Conservation (phyloP, 2,113 vertebrate genomes). For the Plestiodon gilberti region DNA sequence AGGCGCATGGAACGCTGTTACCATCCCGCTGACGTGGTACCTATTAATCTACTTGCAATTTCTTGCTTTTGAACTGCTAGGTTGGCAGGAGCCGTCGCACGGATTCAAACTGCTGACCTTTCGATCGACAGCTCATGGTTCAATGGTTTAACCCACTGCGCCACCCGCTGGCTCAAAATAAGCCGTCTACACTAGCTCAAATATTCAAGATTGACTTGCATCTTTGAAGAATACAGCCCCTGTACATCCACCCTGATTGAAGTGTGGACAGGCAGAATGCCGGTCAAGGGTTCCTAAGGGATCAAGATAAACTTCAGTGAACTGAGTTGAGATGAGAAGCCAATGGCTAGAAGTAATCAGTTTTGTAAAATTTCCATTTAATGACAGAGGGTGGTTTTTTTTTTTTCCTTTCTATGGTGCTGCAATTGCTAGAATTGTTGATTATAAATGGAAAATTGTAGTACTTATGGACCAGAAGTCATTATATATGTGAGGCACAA, state of each 20-base stretch:
- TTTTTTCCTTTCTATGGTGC: background rate
- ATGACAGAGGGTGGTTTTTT: constrained; percentile 37
- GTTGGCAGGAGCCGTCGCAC: no score
- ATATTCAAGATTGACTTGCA: background rate
- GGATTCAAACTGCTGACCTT: no score
- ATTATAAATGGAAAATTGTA: constrained; percentile 4
- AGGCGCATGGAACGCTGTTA: no score
- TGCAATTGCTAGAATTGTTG: constrained; percentile 35
- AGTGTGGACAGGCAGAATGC: background rate
- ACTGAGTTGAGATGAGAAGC: background rate
- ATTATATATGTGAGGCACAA: background rate
- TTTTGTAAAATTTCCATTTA: constrained; percentile 32
- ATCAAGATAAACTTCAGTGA: background rate
- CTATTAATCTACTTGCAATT: no score
- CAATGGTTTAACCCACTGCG: no score
- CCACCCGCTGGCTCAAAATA: no score
- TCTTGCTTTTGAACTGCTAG: no score
- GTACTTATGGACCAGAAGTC: background rate
- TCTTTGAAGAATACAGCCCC: background rate
- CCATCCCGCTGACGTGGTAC: no score
- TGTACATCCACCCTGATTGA: background rate
- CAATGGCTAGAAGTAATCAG: background rate
- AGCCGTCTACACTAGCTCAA: background rate
- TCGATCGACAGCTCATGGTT: no score
- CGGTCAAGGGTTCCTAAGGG: background rate